These are phyloP conservation scores for Chymomyza procnemis DNA, from an alignment of 2,888 invertebrate genomes.

Conservation along the genomic window DNA sequence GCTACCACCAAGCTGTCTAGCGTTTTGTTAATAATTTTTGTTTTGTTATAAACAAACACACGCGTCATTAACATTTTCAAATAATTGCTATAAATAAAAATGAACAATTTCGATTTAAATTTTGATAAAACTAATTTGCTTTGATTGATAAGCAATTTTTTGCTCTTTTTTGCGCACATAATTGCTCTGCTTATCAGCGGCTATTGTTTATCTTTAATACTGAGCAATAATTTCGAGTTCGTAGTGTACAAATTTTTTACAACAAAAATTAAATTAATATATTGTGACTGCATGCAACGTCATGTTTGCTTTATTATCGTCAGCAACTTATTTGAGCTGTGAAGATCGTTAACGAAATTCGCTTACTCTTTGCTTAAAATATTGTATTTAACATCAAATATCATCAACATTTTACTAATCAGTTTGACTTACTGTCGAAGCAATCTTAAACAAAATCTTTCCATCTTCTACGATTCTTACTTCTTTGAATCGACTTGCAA, in stretches of 20 bases:
- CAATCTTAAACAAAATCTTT: no score
- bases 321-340: no score
- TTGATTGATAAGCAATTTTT: constrained; percentile 43
- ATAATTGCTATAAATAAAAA: not conserved
- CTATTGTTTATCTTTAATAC: not conserved
- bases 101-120: constrained; percentile 45
- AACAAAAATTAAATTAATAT: constrained; percentile 4
- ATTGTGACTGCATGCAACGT: not conserved
- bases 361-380: not conserved
- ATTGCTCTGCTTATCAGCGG: constrained; percentile 24
- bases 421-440: no score
- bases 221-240: not conserved
- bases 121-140: constrained; percentile 27
- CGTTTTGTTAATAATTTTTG: no score
- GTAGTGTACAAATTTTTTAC: constrained; percentile 4
- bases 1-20: not conserved
- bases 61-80: no score
- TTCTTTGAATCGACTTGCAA: no score
- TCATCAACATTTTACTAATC: no score
- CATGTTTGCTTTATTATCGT: not conserved
- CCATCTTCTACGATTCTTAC: no score
- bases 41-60: no score
- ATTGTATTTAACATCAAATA: no score
- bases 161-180: constrained; percentile 26
- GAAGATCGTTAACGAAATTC: not conserved